Evolutionary conservation across 2,888 invertebrate species (phyloP).

Genomic region (Barypeithes pellucidus): DNA sequence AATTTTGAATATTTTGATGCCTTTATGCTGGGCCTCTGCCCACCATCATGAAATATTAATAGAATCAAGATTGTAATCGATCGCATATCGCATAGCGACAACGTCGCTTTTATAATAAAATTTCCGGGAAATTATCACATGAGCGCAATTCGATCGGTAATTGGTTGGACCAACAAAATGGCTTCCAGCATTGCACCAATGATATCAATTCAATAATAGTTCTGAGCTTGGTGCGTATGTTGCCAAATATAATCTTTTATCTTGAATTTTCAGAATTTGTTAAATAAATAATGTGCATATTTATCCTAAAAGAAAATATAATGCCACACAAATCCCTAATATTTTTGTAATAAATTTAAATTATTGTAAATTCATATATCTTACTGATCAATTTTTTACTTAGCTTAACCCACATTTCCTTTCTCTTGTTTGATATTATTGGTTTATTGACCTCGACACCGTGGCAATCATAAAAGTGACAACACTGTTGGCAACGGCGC

Average conservation of each 20-base stretch:
- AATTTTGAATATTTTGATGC: too few relatives aligned
- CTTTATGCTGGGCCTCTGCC: too few relatives aligned
- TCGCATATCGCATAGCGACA: neutral
- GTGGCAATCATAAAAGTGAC: conserved; percentile 2
- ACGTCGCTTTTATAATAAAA: neutral
- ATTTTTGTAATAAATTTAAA: too few relatives aligned
- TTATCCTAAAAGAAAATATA: neutral
- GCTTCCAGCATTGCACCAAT: neutral
- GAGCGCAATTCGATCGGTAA: neutral
- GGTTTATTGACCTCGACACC: too few relatives aligned
- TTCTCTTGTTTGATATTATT: neutral
- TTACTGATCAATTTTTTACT: too few relatives aligned
- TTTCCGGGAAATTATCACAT: conserved; percentile 3
- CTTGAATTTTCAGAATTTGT: neutral
- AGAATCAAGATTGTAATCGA: too few relatives aligned
- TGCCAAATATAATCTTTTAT: neutral
- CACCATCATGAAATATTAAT: too few relatives aligned
- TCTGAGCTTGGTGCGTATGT: neutral
- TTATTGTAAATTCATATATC: too few relatives aligned
- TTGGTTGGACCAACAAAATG: conserved; percentile 4
- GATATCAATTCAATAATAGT: neutral
- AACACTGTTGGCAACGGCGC: conserved; percentile 35
- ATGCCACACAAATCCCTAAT: too few relatives aligned
- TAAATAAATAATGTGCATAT: neutral
- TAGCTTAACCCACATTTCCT: neutral